phyloP scores from a whole-genome alignment of 2,888 invertebrate species.

The Amblyjoppa proteus region DNA sequence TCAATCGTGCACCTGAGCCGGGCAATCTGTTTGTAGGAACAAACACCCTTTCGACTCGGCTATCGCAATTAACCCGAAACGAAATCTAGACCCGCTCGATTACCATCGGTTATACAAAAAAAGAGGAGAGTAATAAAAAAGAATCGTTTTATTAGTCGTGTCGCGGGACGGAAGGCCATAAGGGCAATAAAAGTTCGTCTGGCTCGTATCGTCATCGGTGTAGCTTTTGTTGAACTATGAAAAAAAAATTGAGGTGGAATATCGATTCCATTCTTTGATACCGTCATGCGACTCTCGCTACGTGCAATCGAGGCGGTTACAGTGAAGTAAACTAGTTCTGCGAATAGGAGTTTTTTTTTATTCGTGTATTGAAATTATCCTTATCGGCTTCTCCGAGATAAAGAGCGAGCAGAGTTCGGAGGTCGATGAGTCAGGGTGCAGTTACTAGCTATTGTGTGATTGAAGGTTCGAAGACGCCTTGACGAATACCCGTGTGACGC shows the following conservation, averaged over 20 bases:
- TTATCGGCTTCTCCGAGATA: not conserved
- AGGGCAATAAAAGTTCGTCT: constrained; percentile 54
- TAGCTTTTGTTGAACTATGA: constrained; percentile 20
- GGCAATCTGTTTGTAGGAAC: constrained; percentile 21
- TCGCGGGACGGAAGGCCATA: not conserved
- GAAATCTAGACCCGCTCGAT: constrained; percentile 69
- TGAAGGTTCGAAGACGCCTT: not conserved
- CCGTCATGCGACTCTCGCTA: constrained; percentile 6
- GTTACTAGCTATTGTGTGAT: not conserved
- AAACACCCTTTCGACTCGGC: constrained; percentile 66
- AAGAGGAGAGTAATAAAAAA: not conserved
- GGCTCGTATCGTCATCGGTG: constrained; percentile 31
- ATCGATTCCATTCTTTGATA: constrained; percentile 51
- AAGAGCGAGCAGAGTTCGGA: constrained; percentile 28
- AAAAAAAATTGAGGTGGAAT: constrained; percentile 15
- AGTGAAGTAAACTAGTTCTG: not conserved
- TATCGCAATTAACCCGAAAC: constrained; percentile 79
- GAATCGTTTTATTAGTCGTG: constrained; percentile 61
- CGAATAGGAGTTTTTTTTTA: not conserved
- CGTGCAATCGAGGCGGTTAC: not conserved
- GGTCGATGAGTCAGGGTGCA: constrained; percentile 27
- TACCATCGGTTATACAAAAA: constrained; percentile 60
- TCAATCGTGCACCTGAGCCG: constrained; percentile 56
- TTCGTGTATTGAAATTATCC: constrained; percentile 2
- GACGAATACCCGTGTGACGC: not conserved